A percentile compares a stretch with the other conserved stretches of the same genome.
Conservation (phyloP, 2,888 invertebrate species). For the Pteria penguin region DNA sequence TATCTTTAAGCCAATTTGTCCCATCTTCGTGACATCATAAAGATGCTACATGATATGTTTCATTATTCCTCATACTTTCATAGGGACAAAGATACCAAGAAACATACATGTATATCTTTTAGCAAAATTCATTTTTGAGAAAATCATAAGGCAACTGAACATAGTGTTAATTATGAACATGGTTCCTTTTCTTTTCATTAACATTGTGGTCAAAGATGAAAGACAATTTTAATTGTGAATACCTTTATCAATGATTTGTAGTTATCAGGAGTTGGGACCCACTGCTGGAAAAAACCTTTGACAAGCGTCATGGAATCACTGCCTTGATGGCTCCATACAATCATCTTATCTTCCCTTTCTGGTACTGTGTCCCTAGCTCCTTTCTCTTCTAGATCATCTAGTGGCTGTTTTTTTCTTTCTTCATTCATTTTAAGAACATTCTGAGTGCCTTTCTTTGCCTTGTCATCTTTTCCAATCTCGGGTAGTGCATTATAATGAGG, state of each 20-base stretch:
- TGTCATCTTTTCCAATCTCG: slow-evolving; percentile 48
- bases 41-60: too few relatives aligned
- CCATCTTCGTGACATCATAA: too few relatives aligned
- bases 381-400: slow-evolving; percentile 46
- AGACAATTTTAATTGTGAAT: too few relatives aligned
- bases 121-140: too few relatives aligned
- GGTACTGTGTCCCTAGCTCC: slow-evolving; percentile 36
- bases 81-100: too few relatives aligned
- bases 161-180: too few relatives aligned
- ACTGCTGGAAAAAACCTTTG: slow-evolving; percentile 72
- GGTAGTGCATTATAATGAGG: slow-evolving; percentile 70
- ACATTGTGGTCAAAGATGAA: too few relatives aligned
- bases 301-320: slow-evolving; percentile 67
- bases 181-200: too few relatives aligned
- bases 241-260: slow-evolving; percentile 62
- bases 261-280: slow-evolving; percentile 70
- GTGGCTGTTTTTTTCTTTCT: slow-evolving; percentile 45
- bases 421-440: slow-evolving; percentile 60
- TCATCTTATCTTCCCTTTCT: slow-evolving; percentile 56
- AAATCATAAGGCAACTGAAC: too few relatives aligned
- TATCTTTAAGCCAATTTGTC: too few relatives aligned
- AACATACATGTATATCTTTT: too few relatives aligned
- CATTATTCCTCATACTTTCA: too few relatives aligned
- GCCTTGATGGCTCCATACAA: slow-evolving; percentile 50
- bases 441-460: slow-evolving; percentile 31